A percentile compares a stretch with the other conserved stretches of the same genome.
Evolutionary conservation across 2,113 vertebrate species (phyloP).

Genomic region (Craseonycteris thonglongyai): DNA sequence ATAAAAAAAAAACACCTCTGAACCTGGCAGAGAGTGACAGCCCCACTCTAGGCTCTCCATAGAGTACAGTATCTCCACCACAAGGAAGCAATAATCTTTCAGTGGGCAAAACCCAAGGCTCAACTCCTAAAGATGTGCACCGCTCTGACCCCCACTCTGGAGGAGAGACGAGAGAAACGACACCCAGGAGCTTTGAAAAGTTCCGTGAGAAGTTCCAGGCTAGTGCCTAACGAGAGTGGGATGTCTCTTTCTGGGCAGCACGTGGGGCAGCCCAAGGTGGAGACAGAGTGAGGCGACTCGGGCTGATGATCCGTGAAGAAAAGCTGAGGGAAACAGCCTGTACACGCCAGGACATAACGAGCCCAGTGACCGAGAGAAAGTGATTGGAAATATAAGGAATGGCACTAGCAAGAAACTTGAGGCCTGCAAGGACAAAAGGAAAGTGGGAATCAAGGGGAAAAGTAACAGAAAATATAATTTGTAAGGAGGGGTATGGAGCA

Average conservation of each 20-base stretch:
- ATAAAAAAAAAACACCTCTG: conserved; percentile 85
- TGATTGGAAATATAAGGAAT: not conserved
- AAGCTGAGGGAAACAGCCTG: not conserved
- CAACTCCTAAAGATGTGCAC: conserved; percentile 19
- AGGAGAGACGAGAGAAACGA: not conserved
- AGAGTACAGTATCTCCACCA: conserved; percentile 72
- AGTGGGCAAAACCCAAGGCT: conserved; percentile 45
- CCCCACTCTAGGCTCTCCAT: conserved; percentile 76
- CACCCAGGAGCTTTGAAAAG: not conserved
- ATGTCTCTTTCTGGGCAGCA: not conserved
- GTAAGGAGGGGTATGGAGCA: not conserved
- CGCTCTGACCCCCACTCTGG: not conserved
- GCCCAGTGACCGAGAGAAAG: accelerated
- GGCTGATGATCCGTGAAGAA: accelerated
- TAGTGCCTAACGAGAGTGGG: not conserved
- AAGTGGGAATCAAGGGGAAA: not conserved
- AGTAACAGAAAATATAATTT: not conserved
- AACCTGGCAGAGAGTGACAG: conserved; percentile 82
- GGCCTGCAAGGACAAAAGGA: not conserved
- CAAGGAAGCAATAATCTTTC: conserved; percentile 70
- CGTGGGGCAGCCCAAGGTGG: not conserved
- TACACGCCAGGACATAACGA: accelerated
- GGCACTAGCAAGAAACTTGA: not conserved
- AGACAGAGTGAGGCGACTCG: not conserved
- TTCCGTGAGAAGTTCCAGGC: conserved; percentile 18